Percentiles rank a stretch among this genome's conserved stretches.
phyloP scores from a whole-genome alignment of 2,797 vertebrate genomes.

The Antrozous pallidus region DNA sequence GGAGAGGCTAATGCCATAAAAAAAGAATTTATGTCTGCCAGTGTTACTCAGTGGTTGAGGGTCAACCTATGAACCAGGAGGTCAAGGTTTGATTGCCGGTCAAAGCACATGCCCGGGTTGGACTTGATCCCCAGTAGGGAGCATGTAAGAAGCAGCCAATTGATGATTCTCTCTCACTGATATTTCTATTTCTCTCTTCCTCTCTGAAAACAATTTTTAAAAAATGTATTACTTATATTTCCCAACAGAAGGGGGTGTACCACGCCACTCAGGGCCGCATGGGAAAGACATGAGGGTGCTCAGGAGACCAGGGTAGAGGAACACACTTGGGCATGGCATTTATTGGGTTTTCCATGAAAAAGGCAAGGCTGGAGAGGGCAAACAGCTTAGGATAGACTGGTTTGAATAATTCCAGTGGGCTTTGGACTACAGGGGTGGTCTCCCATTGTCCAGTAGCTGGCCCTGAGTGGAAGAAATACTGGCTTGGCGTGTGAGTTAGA shows the following conservation, averaged over 20 bases:
- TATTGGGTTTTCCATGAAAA: not conserved
- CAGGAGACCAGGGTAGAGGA: not conserved
- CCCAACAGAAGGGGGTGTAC: not conserved
- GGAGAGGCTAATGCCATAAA: not conserved
- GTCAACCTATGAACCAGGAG: too few species aligned
- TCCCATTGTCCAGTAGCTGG: not conserved
- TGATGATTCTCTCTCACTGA: too few species aligned
- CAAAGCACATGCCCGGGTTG: too few species aligned
- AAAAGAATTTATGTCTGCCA: not conserved
- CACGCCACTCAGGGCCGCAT: fast-evolving
- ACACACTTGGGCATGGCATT: not conserved
- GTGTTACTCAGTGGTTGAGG: too few species aligned
- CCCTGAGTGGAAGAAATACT: not conserved
- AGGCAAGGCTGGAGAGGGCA: not conserved
- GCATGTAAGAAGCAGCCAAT: too few species aligned
- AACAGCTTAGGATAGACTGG: not conserved
- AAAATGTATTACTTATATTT: not conserved
- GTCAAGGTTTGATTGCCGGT: too few species aligned
- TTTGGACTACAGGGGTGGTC: not conserved
- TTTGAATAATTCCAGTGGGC: not conserved
- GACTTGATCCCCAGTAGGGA: too few species aligned
- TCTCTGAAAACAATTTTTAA: not conserved
- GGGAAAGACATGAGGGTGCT: not conserved
- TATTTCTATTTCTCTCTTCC: too few species aligned
- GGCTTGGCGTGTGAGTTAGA: not conserved